phyloP scores from a whole-genome alignment of 2,797 vertebrate species.

The Toxotes lorentzi region DNA sequence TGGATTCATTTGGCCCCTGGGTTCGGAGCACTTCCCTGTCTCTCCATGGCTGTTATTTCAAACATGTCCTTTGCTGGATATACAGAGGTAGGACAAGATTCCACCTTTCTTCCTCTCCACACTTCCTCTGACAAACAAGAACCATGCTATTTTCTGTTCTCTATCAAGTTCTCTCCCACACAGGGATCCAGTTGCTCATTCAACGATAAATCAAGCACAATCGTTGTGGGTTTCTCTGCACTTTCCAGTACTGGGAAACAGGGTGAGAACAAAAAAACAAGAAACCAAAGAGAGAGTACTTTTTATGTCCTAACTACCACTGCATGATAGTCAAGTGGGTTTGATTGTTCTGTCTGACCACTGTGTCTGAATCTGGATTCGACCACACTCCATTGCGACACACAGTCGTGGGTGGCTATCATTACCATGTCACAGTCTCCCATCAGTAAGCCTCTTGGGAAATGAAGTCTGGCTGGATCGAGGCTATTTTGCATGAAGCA shows the following conservation, averaged over 20 bases:
- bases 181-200: slow-evolving; percentile 45
- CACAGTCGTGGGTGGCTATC: slow-evolving; percentile 69
- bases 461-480: slow-evolving; percentile 56
- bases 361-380: slow-evolving; percentile 53
- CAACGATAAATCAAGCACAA: slow-evolving; percentile 58
- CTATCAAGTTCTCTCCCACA: slow-evolving; percentile 41
- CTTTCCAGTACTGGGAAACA: slow-evolving; percentile 58
- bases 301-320: slow-evolving; percentile 47
- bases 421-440: slow-evolving; percentile 68
- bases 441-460: slow-evolving; percentile 62
- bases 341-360: slow-evolving; percentile 66
- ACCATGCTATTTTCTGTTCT: slow-evolving; percentile 47
- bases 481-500: slow-evolving; percentile 59
- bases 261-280: slow-evolving; percentile 54
- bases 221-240: slow-evolving; percentile 49
- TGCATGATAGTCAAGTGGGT: slow-evolving; percentile 49
- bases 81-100: slow-evolving; percentile 32
- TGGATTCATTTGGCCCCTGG: slow-evolving; percentile 80
- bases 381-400: slow-evolving; percentile 63
- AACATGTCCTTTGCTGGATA: slow-evolving; percentile 54
- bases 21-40: slow-evolving; percentile 64
- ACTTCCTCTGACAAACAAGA: slow-evolving; percentile 38
- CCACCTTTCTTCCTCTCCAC: slow-evolving; percentile 48
- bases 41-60: slow-evolving; percentile 68
- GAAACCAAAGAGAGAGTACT: slow-evolving; percentile 45